Base-by-base conservation (phyloP, 2,888 invertebrate genomes). In the Protophormia terraenovae region DNA sequence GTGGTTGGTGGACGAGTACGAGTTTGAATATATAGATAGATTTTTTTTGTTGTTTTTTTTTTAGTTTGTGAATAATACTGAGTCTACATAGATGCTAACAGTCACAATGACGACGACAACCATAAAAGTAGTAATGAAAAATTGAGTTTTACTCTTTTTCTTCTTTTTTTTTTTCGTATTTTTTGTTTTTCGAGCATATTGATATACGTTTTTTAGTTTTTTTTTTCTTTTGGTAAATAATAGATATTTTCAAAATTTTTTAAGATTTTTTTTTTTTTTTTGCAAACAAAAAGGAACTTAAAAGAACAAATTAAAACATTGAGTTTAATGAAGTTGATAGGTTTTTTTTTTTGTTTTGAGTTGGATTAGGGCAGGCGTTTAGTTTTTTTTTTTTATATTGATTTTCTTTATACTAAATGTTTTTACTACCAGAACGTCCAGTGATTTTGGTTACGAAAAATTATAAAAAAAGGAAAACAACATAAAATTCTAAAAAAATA, bases 121-220 rank as follows among this genome's bases (percentile, higher is more conserved):
- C 82, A 82, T 85, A 89, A 89, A 89, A 89, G 89, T 89, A 89
- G 89, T 89, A 89, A 89, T 89, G 89, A 89, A 89, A 89, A 89
- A 89, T 88, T 87, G 84, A 84, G 82, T 87, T 84, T 84, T 80
- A 79, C 71, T 80, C 75, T 64, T 67, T 58, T 81, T 53, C 27
- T 62, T 67, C 16, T 47, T 79, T 47, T 38, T 67, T 8, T 38
- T 38, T 35, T 66, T 75, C 64, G 58, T 53, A 71, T 75, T 58
- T 35, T 80, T 73, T 50, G 16, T n/a, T 66, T 73, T 76, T 58
- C 69, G 62, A 69, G 45, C 71, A 58, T 62, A 66, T 67, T 73
- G 53, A 55, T 24, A 82, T 55, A 80, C 66, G 85, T 76, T 82
- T 77, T 80, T 60, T 80, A 12, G 55, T 8, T 67, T 76, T 53